These are phyloP conservation scores for Pogonocichla stellata DNA, from an alignment of 2,113 vertebrate genomes.

Conservation along the genomic window DNA sequence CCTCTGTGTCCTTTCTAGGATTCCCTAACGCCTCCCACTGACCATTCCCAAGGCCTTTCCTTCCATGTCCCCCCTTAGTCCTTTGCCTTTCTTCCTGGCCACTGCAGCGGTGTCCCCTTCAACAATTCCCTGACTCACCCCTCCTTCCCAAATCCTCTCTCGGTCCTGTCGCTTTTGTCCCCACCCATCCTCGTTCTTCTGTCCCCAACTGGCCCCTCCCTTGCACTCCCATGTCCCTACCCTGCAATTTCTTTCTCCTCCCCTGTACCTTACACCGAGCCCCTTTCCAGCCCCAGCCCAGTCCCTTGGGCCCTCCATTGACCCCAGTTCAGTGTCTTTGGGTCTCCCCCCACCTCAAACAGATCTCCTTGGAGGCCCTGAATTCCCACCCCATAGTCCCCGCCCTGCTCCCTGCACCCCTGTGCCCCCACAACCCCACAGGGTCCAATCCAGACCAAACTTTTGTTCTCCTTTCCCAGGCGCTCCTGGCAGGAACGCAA, in stretches of 20 bases:
- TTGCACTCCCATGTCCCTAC: background rate
- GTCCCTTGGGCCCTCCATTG: background rate
- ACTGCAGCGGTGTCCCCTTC: no score
- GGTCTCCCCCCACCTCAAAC: background rate
- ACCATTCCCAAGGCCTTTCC: no score
- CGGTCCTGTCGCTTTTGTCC: background rate
- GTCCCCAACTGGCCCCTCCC: background rate
- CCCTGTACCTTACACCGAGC: accelerated
- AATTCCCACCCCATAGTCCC: background rate
- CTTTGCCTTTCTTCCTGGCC: no score
- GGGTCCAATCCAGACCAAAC: background rate
- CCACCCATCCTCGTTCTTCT: background rate
- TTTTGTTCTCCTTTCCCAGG: background rate
- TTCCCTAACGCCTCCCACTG: background rate
- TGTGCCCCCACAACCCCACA: background rate
- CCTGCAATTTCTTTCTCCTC: background rate
- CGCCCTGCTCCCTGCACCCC: background rate
- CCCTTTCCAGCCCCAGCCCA: background rate
- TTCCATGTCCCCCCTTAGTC: no score
- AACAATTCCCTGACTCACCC: background rate
- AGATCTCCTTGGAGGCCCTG: background rate
- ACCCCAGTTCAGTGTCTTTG: background rate
- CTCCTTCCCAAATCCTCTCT: no score
- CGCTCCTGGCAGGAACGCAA: accelerated
- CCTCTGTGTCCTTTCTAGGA: background rate